Evolutionary conservation across 2,797 vertebrate genomes (phyloP), one percentile per base, ranked within the genome.

Genomic region (Gymnopithys bicolor): DNA sequence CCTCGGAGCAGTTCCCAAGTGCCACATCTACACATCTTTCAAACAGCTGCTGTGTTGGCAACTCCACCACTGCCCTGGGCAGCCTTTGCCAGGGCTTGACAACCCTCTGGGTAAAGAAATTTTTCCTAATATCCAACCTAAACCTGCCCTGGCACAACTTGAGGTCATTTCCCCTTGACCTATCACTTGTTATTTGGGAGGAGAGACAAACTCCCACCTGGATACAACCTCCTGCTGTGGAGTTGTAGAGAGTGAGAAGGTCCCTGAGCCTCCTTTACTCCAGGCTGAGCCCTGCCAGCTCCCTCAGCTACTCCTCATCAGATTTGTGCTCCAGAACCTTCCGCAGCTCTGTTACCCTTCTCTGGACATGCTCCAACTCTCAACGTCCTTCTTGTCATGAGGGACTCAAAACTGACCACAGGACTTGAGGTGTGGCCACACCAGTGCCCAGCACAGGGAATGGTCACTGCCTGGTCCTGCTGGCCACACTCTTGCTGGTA

Each of bases 401-500:
- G 28, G 10, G 55, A 4, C 39, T 18, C 53, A 30, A 35, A 25
- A 22, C 24, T 14, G 33, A 8, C 25, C 33, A 17, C 41, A 33
- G 16, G 21, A 9, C 12, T 4, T 3, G 28, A 21, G 24, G 8
- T 2, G 41, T 39, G 48, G 13, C 30, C 24, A 13, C 28, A 30
- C 5, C 55, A 39, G n/a, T 4, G 24, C 16, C 45, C 55, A 17
- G 33, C 8, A n/a, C 10, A 5, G 15, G 35, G 21, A 7, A 46
- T 3, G 0, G 19, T 23, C 60, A 2, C 39, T 32, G 27, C 21
- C 66, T 24, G 25, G 15, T 37, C n/a, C 45, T 48, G 41, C 35
- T 49, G 53, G 77, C 32, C 35, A 3, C n/a, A 0, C 13, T 21
- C 2, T 0, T 39, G 37, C 45, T 55, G 41, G 5, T 0, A 5